Conservation (phyloP, 2,797 vertebrate species). For the Cuniculus paca region DNA sequence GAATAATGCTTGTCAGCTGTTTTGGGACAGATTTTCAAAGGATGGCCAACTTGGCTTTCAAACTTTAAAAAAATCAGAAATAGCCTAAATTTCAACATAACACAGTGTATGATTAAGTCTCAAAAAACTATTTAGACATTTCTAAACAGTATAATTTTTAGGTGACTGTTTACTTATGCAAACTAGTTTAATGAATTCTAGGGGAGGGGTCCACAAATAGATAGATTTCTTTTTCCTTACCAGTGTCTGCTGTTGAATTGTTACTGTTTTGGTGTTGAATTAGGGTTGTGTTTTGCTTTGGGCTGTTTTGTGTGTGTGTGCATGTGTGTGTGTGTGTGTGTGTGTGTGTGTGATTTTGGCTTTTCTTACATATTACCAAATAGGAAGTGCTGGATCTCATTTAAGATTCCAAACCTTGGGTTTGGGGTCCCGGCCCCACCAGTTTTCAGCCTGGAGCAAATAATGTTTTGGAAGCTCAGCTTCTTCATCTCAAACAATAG, state of each 20-base stretch:
- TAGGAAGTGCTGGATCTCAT: slow-evolving; percentile 21
- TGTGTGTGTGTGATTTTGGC: neutral
- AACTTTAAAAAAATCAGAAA: slow-evolving; percentile 33
- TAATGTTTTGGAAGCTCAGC: neutral
- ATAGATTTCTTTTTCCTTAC: neutral
- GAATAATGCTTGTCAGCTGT: slow-evolving; percentile 26
- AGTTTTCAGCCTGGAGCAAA: neutral
- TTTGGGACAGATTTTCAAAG: neutral
- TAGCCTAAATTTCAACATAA: slow-evolving; percentile 24
- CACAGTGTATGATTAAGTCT: neutral
- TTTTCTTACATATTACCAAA: slow-evolving; percentile 47
- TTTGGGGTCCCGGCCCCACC: neutral
- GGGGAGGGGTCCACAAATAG: neutral
- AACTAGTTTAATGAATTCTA: slow-evolving; percentile 36
- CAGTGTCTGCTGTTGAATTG: neutral
- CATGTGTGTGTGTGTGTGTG: neutral
- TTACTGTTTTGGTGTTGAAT: neutral
- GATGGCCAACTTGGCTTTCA: neutral
- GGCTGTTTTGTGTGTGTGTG: neutral
- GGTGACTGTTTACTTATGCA: neutral
- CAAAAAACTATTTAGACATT: slow-evolving; percentile 26
- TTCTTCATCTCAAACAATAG: slow-evolving; percentile 14
- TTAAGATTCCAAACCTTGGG: slow-evolving; percentile 46
- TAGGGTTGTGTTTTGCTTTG: neutral
- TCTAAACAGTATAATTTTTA: neutral